Conservation (phyloP, 2,797 vertebrate genomes). For the Falco novaeseelandiae region DNA sequence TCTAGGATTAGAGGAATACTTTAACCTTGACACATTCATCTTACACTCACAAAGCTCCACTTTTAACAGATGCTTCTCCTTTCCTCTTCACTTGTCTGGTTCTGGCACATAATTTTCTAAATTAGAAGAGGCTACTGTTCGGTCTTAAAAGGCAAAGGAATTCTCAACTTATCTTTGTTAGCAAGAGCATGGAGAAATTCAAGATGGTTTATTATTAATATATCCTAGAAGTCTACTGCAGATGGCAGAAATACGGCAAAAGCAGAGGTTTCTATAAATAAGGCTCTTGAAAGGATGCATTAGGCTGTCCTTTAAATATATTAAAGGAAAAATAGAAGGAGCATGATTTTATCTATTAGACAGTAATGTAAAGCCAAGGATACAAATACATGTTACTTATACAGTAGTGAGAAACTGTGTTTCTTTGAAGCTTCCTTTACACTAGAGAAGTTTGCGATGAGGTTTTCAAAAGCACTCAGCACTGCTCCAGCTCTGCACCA, state of each 20-base stretch:
- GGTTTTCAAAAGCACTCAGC: not conserved
- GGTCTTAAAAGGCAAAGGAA: not conserved
- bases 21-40: slow-evolving; percentile 76
- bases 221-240: not conserved
- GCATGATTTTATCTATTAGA: not conserved
- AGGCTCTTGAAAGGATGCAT: not conserved
- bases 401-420: not conserved
- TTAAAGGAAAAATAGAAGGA: not conserved
- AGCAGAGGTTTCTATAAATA: not conserved
- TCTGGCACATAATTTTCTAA: slow-evolving; percentile 56
- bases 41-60: slow-evolving; percentile 54
- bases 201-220: not conserved
- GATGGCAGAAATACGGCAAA: not conserved
- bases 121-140: slow-evolving; percentile 28
- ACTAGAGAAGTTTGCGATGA: not conserved
- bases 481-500: not conserved
- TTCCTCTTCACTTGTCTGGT: slow-evolving; percentile 62
- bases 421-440: not conserved
- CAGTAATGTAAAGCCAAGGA: not conserved
- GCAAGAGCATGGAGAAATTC: not conserved
- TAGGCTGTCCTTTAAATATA: not conserved
- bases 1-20: slow-evolving; percentile 73
- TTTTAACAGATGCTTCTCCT: slow-evolving; percentile 29
- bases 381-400: not conserved
- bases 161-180: not conserved